Percentiles rank a stretch among this genome's conserved stretches.
phyloP scores from a whole-genome alignment of 2,113 vertebrate genomes.

The Aspiorhynchus laticeps region DNA sequence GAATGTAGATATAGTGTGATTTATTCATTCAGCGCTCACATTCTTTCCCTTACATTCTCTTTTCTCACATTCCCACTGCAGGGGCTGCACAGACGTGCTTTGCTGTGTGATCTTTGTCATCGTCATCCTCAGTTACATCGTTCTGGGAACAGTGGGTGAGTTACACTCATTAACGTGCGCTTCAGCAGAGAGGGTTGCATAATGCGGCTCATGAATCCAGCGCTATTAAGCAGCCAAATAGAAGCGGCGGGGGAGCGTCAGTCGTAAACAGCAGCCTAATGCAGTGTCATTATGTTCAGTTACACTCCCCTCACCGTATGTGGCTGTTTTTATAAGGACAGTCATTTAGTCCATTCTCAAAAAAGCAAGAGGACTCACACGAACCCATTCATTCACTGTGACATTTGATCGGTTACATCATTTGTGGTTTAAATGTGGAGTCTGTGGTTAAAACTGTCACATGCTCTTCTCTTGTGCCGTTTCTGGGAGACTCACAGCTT shows the following conservation, averaged over 20 bases:
- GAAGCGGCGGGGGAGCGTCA: background rate
- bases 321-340: constrained; percentile 18
- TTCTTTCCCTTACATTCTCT: constrained; percentile 58
- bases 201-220: constrained; percentile 39
- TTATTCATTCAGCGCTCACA: constrained; percentile 8
- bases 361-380: constrained; percentile 1
- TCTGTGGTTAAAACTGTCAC: background rate
- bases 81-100: constrained; percentile 88
- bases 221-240: constrained; percentile 7
- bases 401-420: constrained; percentile 17
- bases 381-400: background rate
- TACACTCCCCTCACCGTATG: constrained; percentile 12
- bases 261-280: constrained; percentile 12
- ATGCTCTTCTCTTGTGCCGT: background rate
- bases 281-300: constrained; percentile 22
- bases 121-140: constrained; percentile 90
- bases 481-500: constrained; percentile 37
- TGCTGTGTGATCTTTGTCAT: constrained; percentile 91
- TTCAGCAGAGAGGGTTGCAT: constrained; percentile 54
- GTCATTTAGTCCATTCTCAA: constrained; percentile 23
- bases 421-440: constrained; percentile 18
- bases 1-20: background rate
- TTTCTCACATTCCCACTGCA: constrained; percentile 61
- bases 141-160: constrained; percentile 93
- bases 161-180: constrained; percentile 62